Evolutionary conservation across 2,797 vertebrate genomes (phyloP), one percentile per base, ranked within the genome.

Genomic region (Sternarchorhynchus goeldii): DNA sequence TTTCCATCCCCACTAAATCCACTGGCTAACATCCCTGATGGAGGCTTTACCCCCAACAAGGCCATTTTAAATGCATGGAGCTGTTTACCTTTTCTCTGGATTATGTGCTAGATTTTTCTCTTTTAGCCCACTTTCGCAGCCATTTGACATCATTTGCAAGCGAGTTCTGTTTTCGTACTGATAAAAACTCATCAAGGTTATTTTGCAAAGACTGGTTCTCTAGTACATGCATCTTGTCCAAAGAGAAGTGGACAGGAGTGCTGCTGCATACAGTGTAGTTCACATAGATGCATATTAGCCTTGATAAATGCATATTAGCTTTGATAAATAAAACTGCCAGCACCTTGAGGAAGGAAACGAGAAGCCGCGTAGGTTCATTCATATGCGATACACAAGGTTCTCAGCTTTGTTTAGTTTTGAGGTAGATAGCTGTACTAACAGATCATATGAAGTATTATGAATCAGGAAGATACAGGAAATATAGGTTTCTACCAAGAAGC

Each of bases 1-100:
- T 79, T 84, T 78, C 84, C 85, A 88, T 90, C 88, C 86, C 81
- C 76, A 81, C 85, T 86, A 92, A 92, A 91, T 90, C 90, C 90
- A 91, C 88, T 90, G 87, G 83, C 82, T 85, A 89, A 87, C 63
- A 75, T 80, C 85, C 84, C 79, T 85, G 85, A 88, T 89, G 81
- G 82, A 85, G 80, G 83, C 83, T 79, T 73, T 90, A 89, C 89
- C 88, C 84, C 73, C 73, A 83, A 84, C 66, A 75, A 84, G 86
- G 89, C 84, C 83, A 69, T 88, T 86, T 84, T 84, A 88, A 91
- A 89, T 80, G 71, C 78, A 76, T 59, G 83, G 71, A 36, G 41
- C 36, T 67, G 59, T 91, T 88, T 85, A 73, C 80, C 84, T 88
- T 74, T 84, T 18, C 32, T 78, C 66, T 62, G 39, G 80, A 75